phyloP scores from a whole-genome alignment of 2,888 invertebrate species.

The Synergus itoensis region DNA sequence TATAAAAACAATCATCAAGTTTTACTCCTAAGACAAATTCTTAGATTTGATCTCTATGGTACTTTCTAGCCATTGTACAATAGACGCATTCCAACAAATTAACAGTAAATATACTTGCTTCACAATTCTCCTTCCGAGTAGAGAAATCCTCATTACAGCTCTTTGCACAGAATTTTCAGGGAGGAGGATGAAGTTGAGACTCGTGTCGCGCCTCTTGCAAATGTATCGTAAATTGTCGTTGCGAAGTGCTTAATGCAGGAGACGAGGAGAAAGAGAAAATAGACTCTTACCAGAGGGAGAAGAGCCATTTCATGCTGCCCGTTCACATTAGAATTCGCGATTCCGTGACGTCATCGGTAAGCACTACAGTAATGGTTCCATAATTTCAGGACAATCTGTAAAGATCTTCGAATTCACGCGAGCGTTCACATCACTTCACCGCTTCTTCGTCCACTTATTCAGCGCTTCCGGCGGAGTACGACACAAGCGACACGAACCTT shows the following conservation, averaged over 20 bases:
- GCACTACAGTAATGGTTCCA: slow-evolving; percentile 67
- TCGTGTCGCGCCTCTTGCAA: slow-evolving; percentile 63
- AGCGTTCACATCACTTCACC: slow-evolving; percentile 20
- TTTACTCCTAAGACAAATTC: neutral
- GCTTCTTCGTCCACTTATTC: slow-evolving; percentile 39
- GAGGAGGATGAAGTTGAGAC: slow-evolving; percentile 43
- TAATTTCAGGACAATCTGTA: slow-evolving; percentile 72
- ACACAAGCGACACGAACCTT: slow-evolving; percentile 1
- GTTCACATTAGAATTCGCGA: slow-evolving; percentile 66
- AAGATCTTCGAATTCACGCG: slow-evolving; percentile 64
- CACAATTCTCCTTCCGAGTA: slow-evolving; percentile 4
- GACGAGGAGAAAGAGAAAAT: slow-evolving; percentile 61
- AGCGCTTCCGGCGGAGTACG: slow-evolving; percentile 23
- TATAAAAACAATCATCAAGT: too few relatives aligned
- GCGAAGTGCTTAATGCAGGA: slow-evolving; percentile 76
- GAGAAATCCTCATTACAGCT: neutral
- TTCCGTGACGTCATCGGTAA: slow-evolving; percentile 64
- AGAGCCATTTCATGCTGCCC: slow-evolving; percentile 71
- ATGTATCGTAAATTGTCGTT: slow-evolving; percentile 77
- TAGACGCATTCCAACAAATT: neutral
- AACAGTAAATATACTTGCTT: neutral
- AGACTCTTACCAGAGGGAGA: slow-evolving; percentile 68
- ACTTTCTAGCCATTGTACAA: neutral
- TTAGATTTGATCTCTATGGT: neutral
- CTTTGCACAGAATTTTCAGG: slow-evolving; percentile 38